These are phyloP conservation scores for Mamestra configurata DNA, from an alignment of 1,140 invertebrate species.

Conservation along the genomic window DNA sequence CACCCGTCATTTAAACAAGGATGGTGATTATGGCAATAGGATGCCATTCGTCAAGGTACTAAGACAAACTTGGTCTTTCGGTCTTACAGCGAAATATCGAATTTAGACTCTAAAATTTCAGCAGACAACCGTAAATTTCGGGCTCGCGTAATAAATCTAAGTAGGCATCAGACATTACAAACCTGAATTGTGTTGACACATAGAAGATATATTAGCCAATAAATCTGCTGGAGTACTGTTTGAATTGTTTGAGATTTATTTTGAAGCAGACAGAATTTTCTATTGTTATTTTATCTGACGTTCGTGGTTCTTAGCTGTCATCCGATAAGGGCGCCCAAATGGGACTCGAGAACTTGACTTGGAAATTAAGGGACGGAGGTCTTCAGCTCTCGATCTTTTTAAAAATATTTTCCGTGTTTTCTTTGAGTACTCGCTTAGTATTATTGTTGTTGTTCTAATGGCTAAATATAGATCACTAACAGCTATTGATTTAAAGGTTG, in stretches of 20 bases:
- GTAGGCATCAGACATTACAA: conserved; percentile 4
- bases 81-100: background rate
- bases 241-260: conserved; percentile 29
- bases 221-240: conserved; percentile 29
- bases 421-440: background rate
- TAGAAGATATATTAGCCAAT: conserved; percentile 32
- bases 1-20: too few species aligned
- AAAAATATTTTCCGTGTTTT: background rate
- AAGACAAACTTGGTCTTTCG: background rate
- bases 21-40: too few species aligned
- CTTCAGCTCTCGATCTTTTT: background rate
- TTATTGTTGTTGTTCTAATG: background rate
- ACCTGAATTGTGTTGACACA: conserved; percentile 33
- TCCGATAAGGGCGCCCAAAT: conserved; percentile 19
- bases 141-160: background rate
- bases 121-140: background rate
- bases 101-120: background rate
- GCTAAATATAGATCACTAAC: background rate
- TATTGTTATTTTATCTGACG: conserved; percentile 22
- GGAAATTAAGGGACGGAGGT: conserved; percentile 19
- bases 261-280: conserved; percentile 10
- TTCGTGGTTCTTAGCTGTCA: conserved; percentile 17
- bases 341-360: conserved; percentile 27
- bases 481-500: too few species aligned
- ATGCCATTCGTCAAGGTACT: too few species aligned